A percentile compares a stretch with the other conserved stretches of the same genome.
These are phyloP conservation scores for Ophiothrix spiculata DNA, from an alignment of 35 echinoderm and acorn worm genomes.

Conservation along the genomic window DNA sequence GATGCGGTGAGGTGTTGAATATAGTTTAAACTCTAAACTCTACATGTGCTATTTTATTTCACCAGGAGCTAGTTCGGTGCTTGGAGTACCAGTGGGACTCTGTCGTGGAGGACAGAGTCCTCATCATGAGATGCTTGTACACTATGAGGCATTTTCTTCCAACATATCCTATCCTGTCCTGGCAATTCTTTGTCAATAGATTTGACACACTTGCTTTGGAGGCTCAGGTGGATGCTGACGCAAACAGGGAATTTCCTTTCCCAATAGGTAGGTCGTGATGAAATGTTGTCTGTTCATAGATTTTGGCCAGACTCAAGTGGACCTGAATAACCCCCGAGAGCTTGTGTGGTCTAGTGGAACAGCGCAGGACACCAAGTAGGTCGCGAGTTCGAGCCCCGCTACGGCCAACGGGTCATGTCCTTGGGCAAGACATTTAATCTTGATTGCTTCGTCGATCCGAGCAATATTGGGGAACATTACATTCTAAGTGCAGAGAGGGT, in stretches of 20 bases:
- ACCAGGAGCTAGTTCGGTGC: constrained; percentile 75
- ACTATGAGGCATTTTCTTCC: constrained; percentile 77
- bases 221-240: constrained; percentile 87
- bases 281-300: background rate
- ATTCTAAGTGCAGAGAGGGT: too few species aligned
- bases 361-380: too few species aligned
- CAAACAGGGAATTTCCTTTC: constrained; percentile 96
- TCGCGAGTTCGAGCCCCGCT: too few species aligned
- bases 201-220: constrained; percentile 91
- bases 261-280: constrained; percentile 70
- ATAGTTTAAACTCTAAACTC: background rate
- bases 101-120: constrained; percentile 81
- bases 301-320: too few species aligned
- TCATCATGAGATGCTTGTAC: constrained; percentile 72
- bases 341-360: too few species aligned
- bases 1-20: too few species aligned
- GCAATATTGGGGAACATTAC: too few species aligned
- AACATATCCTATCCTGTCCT: constrained; percentile 50
- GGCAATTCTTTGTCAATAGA: constrained; percentile 97
- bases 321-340: too few species aligned
- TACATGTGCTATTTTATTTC: background rate
- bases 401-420: too few species aligned
- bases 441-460: too few species aligned
- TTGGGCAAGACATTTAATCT: too few species aligned
- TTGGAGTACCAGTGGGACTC: constrained; percentile 99